Evolutionary conservation across 2,797 vertebrate genomes (phyloP), one percentile per base, ranked within the genome.

Genomic region (Smutsia gigantea): DNA sequence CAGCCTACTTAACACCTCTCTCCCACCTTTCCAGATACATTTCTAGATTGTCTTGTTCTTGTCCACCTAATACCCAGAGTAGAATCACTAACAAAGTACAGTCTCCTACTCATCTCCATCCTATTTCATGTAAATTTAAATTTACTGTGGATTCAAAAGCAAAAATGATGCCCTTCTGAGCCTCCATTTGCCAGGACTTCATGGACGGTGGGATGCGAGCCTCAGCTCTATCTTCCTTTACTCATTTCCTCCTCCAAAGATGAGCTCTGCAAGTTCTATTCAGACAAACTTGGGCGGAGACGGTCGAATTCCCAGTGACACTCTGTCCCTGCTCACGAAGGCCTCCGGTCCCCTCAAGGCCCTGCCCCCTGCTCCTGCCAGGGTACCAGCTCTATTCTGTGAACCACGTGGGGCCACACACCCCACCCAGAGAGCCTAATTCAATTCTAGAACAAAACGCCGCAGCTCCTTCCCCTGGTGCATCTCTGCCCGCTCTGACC

Each of bases 311-410:
- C 39, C 89, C 57, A 74, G 11, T 63, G 53, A 29, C 5, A 34
- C 75, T 53, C 29, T 63, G 64, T n/a, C 77, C 51, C 11, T 31
- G 57, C 49, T 42, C 14, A 0, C 31, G 29, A 8, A 42, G 4
- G 15, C 25, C 18, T 21, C 51, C 15, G 23, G 7, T 77, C 37
- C 31, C 42, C 59, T 63, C 86, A 53, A 3, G 15, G 18, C 27
- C 69, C 72, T 18, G 31, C 2, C 34, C 8, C 42, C 63, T 53
- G 69, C 25, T 64, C 34, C 0, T 2, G 3, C 51, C 37, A 27
- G 34, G 37, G 19, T 1, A 7, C 7, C 46, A 42, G 29, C 4
- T 18, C 21, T 51, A 17, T 10, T 39, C 3, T 0, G 0, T 1
- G 39, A n/a, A 46, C 51, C 9, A 17, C 0, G 0, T 1, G 18